A percentile compares a stretch with the other conserved stretches of the same genome.
phyloP scores from a whole-genome alignment of 2,113 vertebrate species.

The Isichthys henryi region DNA sequence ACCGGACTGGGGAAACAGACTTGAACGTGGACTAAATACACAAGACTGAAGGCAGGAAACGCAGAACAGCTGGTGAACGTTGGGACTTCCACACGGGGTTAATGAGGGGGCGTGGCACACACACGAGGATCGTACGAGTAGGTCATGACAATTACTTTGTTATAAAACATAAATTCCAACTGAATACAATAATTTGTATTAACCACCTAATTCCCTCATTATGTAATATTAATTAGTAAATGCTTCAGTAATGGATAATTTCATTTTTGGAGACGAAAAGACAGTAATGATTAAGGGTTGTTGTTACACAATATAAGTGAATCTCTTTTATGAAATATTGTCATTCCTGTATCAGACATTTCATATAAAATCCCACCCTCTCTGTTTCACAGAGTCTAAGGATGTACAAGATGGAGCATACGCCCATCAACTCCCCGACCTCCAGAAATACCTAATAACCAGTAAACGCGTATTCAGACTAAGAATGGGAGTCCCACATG shows the following conservation, averaged over 20 bases:
- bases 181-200: not conserved
- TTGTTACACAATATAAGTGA: no score
- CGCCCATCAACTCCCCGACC: not conserved
- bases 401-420: not conserved
- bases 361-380: not conserved
- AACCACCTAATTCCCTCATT: not conserved
- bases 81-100: no score
- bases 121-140: no score
- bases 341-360: not conserved
- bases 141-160: not conserved
- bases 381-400: not conserved
- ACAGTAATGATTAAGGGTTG: not conserved
- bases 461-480: not conserved
- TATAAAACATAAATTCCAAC: not conserved
- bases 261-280: not conserved
- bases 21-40: no score
- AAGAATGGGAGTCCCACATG: not conserved
- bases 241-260: not conserved
- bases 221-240: not conserved
- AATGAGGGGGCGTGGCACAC: no score
- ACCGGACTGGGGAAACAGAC: no score
- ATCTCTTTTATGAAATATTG: not conserved
- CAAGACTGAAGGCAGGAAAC: no score
- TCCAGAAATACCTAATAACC: not conserved
- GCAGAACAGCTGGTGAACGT: no score